These are phyloP conservation scores for Hylyphantes graminicola DNA, from an alignment of 1,140 invertebrate genomes.

Conservation along the genomic window DNA sequence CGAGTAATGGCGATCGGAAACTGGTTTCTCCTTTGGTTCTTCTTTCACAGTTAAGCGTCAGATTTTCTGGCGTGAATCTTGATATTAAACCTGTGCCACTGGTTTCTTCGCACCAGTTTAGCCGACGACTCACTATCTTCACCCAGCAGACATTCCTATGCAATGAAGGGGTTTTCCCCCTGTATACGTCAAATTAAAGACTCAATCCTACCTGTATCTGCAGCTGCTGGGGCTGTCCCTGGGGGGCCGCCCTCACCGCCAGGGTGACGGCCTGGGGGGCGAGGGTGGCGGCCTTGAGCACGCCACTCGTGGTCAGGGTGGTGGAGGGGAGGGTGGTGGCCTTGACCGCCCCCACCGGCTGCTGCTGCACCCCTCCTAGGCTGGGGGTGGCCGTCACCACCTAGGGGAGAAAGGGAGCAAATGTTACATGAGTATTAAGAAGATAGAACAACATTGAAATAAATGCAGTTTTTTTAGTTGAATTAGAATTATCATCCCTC, in stretches of 20 bases:
- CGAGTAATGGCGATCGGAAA: too few relatives aligned
- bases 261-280: constrained; percentile 55
- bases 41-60: too few relatives aligned
- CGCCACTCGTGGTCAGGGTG: constrained; percentile 33
- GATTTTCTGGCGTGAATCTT: too few relatives aligned
- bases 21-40: too few relatives aligned
- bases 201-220: constrained; percentile 33
- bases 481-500: too few relatives aligned
- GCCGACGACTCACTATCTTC: too few relatives aligned
- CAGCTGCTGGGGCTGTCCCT: constrained; percentile 47
- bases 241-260: constrained; percentile 40
- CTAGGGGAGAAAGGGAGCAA: constrained; percentile 29
- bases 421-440: background rate
- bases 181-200: too few relatives aligned
- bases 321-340: constrained; percentile 41
- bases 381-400: constrained; percentile 65
- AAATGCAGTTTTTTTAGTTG: too few relatives aligned
- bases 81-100: too few relatives aligned
- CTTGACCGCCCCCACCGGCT: constrained; percentile 32
- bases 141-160: too few relatives aligned
- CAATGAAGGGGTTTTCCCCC: too few relatives aligned
- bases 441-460: background rate
- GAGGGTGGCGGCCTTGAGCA: constrained; percentile 37
- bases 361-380: constrained; percentile 29
- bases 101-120: too few relatives aligned